phyloP scores from a whole-genome alignment of 2,797 vertebrate genomes.

The Mastacembelus armatus region DNA sequence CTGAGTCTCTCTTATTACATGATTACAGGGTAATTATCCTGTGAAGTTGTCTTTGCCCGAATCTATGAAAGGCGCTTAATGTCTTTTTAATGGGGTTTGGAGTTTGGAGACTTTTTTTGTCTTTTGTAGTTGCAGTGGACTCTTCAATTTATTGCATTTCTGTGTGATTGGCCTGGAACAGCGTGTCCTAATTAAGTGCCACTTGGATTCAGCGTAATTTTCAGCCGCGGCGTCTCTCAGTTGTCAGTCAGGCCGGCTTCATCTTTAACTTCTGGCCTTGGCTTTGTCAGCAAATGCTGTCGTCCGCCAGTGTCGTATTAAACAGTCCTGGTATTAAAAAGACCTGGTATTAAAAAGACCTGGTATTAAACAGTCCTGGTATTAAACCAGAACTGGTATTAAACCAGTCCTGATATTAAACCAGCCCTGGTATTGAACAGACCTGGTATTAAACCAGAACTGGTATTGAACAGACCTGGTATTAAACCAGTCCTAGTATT shows the following conservation, averaged over 20 bases:
- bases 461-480: too few species aligned
- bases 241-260: constrained; percentile 29
- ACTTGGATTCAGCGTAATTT: constrained; percentile 42
- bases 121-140: constrained; percentile 66
- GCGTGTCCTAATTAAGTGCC: constrained; percentile 68
- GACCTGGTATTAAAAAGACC: too few species aligned
- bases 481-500: too few species aligned
- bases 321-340: too few species aligned
- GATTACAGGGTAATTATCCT: constrained; percentile 77
- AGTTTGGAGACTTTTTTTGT: constrained; percentile 66
- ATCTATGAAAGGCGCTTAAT: constrained; percentile 74
- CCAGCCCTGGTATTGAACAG: too few species aligned
- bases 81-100: constrained; percentile 78
- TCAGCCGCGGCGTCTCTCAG: not conserved
- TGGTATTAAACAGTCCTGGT: too few species aligned
- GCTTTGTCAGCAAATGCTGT: constrained; percentile 13
- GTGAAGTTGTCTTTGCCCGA: constrained; percentile 76
- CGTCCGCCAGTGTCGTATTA: constrained; percentile 11
- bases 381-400: too few species aligned
- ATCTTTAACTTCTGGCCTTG: constrained; percentile 36
- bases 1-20: constrained; percentile 75
- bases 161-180: constrained; percentile 64
- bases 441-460: too few species aligned
- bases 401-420: too few species aligned
- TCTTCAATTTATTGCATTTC: constrained; percentile 57